phyloP scores from a whole-genome alignment of 2,797 vertebrate genomes.

The Coracias cyanogaster region DNA sequence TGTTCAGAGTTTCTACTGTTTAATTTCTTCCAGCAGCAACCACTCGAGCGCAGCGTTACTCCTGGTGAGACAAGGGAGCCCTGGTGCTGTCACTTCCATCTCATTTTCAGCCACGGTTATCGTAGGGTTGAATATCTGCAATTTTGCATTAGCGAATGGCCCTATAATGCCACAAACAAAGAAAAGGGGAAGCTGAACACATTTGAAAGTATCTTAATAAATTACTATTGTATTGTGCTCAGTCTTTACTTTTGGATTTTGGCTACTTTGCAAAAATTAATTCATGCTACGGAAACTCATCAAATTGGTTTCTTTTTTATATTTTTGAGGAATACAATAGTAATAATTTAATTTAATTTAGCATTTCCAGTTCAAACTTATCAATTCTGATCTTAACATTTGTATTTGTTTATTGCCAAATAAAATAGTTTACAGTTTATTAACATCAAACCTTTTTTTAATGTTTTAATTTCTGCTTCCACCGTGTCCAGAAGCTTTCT shows the following conservation, averaged over 20 bases:
- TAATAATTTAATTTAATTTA: too few relatives aligned
- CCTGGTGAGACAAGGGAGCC: background rate
- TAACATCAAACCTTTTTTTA: too few relatives aligned
- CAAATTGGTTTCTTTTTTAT: too few relatives aligned
- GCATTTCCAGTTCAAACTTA: too few relatives aligned
- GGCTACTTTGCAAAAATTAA: constrained; percentile 9
- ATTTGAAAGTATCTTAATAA: constrained; percentile 14
- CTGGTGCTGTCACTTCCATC: background rate
- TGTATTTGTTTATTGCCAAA: too few relatives aligned
- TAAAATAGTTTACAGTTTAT: too few relatives aligned
- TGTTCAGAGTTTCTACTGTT: background rate
- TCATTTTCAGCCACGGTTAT: background rate
- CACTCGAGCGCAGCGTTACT: background rate
- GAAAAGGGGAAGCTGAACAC: background rate
- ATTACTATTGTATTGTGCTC: constrained; percentile 17
- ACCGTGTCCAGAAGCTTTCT: too few relatives aligned
- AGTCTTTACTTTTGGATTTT: constrained; percentile 14
- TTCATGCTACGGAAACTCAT: too few relatives aligned
- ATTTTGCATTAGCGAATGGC: background rate
- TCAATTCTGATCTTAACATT: too few relatives aligned
- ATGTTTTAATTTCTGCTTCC: too few relatives aligned
- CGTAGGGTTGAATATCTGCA: background rate
- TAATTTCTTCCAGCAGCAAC: background rate
- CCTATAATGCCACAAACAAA: background rate
- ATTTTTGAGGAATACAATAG: too few relatives aligned